Evolutionary conservation across 2,888 invertebrate species (phyloP).

Genomic region (Crioceris asparagi): DNA sequence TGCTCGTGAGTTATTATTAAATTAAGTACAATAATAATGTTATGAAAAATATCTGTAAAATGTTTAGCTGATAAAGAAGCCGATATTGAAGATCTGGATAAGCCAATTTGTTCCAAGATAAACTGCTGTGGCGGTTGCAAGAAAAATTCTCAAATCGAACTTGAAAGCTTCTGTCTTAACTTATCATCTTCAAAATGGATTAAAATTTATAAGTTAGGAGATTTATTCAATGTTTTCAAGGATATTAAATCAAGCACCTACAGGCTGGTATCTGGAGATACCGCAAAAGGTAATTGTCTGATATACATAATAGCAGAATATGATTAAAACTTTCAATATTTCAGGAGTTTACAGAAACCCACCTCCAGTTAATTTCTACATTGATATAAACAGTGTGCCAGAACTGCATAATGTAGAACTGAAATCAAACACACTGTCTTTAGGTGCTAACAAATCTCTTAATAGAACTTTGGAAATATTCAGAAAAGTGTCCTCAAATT

Average conservation of each 20-base stretch:
- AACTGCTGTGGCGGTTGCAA: conserved; percentile 33
- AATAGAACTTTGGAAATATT: conserved; percentile 45
- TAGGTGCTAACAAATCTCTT: conserved; percentile 52
- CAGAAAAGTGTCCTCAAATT: conserved; percentile 31
- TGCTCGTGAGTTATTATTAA: conserved; percentile 33
- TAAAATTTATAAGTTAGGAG: conserved; percentile 44
- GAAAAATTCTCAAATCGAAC: conserved; percentile 19
- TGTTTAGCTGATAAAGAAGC: too few species aligned
- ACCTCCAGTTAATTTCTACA: conserved; percentile 39
- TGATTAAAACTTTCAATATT: not conserved
- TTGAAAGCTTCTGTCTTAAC: conserved; percentile 29
- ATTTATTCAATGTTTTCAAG: conserved; percentile 46
- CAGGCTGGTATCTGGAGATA: conserved; percentile 61
- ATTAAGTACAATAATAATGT: too few species aligned
- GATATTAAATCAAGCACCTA: conserved; percentile 37
- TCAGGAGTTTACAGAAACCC: not conserved
- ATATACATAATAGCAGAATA: too few species aligned
- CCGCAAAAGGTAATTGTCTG: conserved; percentile 59
- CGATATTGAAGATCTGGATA: conserved; percentile 36
- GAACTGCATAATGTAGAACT: conserved; percentile 42
- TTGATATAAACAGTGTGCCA: conserved; percentile 50
- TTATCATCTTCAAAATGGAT: conserved; percentile 42
- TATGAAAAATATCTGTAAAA: not conserved
- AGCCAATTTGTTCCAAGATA: conserved; percentile 24
- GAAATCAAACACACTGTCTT: conserved; percentile 39